These are phyloP conservation scores for Platorchestia sp. DNA, from an alignment of 1,140 invertebrate genomes.

Conservation along the genomic window DNA sequence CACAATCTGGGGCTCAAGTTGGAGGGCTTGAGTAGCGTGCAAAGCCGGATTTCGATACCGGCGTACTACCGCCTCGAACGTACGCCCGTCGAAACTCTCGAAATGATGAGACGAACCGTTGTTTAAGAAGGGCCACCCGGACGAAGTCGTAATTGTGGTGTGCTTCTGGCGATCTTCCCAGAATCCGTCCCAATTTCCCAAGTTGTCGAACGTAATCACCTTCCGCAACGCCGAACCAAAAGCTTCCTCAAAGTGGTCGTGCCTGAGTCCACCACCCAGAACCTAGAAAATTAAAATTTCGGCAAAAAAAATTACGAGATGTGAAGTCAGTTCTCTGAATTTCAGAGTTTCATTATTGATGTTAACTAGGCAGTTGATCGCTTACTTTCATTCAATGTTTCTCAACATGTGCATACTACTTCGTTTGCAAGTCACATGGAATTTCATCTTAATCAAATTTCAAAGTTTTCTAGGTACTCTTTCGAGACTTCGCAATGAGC, in stretches of 20 bases:
- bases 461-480: too few species aligned
- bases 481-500: too few species aligned
- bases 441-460: too few species aligned
- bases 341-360: too few species aligned
- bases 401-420: too few species aligned
- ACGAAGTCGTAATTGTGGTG: neutral
- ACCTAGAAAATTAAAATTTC: neutral
- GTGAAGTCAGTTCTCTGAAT: too few species aligned
- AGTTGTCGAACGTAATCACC: neutral
- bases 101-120: neutral
- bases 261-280: neutral
- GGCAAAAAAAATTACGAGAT: too few species aligned
- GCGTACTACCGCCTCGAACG: neutral
- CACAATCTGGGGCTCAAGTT: too few species aligned
- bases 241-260: neutral
- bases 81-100: neutral
- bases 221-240: neutral
- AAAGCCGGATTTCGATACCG: neutral
- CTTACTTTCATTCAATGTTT: too few species aligned
- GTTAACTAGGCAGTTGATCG: too few species aligned
- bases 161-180: neutral
- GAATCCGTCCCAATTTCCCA: neutral
- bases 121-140: neutral
- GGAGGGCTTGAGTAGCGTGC: too few species aligned
- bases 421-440: too few species aligned